Evolutionary conservation across 2,113 vertebrate genomes (phyloP), one percentile per base, ranked within the genome.

Genomic region (Scalopus aquaticus): DNA sequence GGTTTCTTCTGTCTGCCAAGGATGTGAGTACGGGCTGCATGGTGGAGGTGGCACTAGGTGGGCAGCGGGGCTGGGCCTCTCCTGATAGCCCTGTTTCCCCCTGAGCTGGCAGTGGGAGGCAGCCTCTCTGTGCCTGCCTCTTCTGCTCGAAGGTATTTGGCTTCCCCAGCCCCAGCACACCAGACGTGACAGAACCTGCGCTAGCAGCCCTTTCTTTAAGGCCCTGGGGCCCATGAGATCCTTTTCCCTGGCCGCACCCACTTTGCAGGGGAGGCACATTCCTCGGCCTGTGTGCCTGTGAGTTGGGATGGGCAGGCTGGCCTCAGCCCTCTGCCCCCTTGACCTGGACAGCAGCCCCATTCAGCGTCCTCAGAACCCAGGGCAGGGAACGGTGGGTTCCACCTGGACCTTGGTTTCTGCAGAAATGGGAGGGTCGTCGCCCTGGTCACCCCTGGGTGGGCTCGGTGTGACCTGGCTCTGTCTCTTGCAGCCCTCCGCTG

Each of bases 1-100:
- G 99, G 99, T 99, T 99, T 97, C 98, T 99, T 4, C 69, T 70
- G 77, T 93, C 98, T 0, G 99, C 99, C 60, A 99, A 98, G 0
- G 98, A 99, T n/a, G 99, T 99, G 97, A 99, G 99, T 99, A 30
- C 10, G 28, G n/a, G 69, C 17, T 28, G 46, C 91, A 22, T 2
- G 0, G 12, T 54, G 62, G 81, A 77, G 15, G 39, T 30, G 7
- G 2, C 7, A 6, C 37, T 10, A 24, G 42, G 26, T 3, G 3
- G 77, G 49, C 58, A 60, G 4, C 16, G 16, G 9, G 26, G 62
- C 80, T 30, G 17, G 6, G 4, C 56, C 13, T 24, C 10, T 24
- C 30, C 9, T 54, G 49, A 0, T 62, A 15, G 30, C 20, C 67
- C n/a, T 19, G 0, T 82, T 83, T 82, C 56, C 73, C n/a, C 30